Evolutionary conservation across 2,888 invertebrate genomes (phyloP).

Genomic region (Antheraea assamensis): DNA sequence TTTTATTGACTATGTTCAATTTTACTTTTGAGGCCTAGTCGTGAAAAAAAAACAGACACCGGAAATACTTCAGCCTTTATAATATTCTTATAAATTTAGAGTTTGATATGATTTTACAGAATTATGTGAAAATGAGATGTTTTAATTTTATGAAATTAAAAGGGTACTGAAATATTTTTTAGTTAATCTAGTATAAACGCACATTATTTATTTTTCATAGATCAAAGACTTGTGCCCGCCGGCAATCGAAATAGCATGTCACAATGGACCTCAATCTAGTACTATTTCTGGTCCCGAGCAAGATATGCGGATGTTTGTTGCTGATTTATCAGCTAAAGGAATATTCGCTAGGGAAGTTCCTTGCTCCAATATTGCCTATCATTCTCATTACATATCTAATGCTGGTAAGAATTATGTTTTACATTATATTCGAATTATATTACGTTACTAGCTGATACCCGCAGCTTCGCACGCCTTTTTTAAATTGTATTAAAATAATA

Average conservation of each 20-base stretch:
- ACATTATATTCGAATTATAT: too few species aligned
- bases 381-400: conserved; percentile 89
- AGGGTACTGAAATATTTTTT: too few species aligned
- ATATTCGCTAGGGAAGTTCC: conserved; percentile 43
- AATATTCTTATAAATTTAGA: too few species aligned
- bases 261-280: conserved; percentile 87
- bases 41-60: too few species aligned
- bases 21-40: too few species aligned
- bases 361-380: conserved; percentile 91
- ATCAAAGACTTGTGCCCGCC: conserved; percentile 62
- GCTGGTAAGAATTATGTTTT: conserved; percentile 57
- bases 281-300: conserved; percentile 87
- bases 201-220: conserved; percentile 23
- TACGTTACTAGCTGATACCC: too few species aligned
- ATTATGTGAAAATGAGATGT: not conserved
- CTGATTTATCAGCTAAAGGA: conserved; percentile 43
- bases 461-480: too few species aligned
- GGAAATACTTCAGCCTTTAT: too few species aligned
- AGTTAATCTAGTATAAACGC: too few species aligned
- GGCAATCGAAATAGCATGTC: conserved; percentile 86
- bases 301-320: conserved; percentile 78
- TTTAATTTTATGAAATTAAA: not conserved
- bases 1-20: too few species aligned
- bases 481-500: too few species aligned
- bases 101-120: too few species aligned